Percentiles rank a stretch among this genome's conserved stretches.
phyloP scores from a whole-genome alignment of 2,888 invertebrate genomes.

The Orthosia gothica region DNA sequence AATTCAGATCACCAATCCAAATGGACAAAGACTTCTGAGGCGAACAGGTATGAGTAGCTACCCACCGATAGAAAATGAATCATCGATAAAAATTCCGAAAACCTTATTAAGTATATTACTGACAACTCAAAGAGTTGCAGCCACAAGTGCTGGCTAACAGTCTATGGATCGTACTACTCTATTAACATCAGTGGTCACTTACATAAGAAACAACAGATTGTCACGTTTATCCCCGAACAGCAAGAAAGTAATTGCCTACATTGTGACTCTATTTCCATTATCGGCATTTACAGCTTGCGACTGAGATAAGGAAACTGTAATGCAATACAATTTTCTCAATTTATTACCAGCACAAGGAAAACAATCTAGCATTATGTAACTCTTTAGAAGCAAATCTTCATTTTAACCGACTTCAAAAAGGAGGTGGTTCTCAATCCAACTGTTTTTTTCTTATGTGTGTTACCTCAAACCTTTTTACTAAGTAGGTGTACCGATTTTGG shows the following conservation, averaged over 20 bases:
- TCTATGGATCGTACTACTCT: background rate
- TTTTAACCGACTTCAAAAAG: background rate
- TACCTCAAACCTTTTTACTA: no score
- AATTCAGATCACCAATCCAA: no score
- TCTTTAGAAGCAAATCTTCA: background rate
- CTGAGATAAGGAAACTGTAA: constrained; percentile 50
- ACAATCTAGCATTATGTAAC: constrained; percentile 6
- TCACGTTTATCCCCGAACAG: constrained; percentile 23
- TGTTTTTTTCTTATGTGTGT: no score
- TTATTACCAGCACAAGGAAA: constrained; percentile 19
- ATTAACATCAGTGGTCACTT: background rate
- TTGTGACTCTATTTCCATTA: constrained; percentile 50
- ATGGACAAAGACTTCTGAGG: no score
- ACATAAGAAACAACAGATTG: constrained; percentile 24
- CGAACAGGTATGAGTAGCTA: no score
- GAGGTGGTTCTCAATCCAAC: background rate
- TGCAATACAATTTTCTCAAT: constrained; percentile 34
- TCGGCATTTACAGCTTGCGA: constrained; percentile 30
- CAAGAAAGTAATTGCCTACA: constrained; percentile 48
- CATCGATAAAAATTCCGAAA: background rate
- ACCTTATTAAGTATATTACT: no score
- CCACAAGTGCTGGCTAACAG: background rate
- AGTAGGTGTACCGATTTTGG: no score
- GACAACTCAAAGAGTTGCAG: background rate
- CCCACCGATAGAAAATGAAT: background rate